These are phyloP conservation scores for Yponomeuta plumbellus DNA, from an alignment of 2,888 invertebrate species.

Conservation along the genomic window DNA sequence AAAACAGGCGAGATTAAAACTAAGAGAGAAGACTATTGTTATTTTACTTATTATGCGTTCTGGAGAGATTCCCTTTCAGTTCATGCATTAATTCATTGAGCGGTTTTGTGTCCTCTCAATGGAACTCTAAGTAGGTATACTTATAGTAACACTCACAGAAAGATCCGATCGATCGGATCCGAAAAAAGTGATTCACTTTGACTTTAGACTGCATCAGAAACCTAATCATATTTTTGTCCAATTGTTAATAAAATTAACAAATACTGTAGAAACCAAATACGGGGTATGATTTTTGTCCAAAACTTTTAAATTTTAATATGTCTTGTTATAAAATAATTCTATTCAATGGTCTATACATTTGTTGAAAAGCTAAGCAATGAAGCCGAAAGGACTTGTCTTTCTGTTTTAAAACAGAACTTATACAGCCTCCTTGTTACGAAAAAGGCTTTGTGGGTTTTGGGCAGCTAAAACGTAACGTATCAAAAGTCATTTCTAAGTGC, in stretches of 20 bases:
- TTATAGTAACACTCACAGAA: too few species aligned
- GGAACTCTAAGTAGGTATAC: conserved; percentile 49
- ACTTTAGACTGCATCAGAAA: too few species aligned
- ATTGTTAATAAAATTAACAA: conserved; percentile 30
- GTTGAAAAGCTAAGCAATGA: too few species aligned
- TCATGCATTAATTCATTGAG: conserved; percentile 73
- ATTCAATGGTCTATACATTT: too few species aligned
- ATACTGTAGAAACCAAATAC: not conserved
- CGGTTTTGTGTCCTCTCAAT: conserved; percentile 63
- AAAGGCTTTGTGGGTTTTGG: not conserved
- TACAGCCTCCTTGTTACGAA: not conserved
- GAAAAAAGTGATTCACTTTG: too few species aligned
- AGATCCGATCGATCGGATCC: too few species aligned
- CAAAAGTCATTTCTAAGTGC: not conserved
- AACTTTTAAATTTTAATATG: not conserved
- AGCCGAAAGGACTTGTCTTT: too few species aligned
- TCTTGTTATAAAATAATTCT: not conserved
- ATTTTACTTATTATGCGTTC: conserved; percentile 47
- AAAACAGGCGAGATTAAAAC: conserved; percentile 60
- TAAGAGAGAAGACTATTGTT: conserved; percentile 67
- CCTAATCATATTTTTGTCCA: too few species aligned
- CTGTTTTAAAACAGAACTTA: too few species aligned
- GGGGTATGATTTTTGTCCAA: not conserved
- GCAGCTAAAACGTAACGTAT: not conserved
- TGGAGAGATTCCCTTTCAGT: conserved; percentile 53